phyloP scores from a whole-genome alignment of 2,888 invertebrate species.

The Agrotis segetum region DNA sequence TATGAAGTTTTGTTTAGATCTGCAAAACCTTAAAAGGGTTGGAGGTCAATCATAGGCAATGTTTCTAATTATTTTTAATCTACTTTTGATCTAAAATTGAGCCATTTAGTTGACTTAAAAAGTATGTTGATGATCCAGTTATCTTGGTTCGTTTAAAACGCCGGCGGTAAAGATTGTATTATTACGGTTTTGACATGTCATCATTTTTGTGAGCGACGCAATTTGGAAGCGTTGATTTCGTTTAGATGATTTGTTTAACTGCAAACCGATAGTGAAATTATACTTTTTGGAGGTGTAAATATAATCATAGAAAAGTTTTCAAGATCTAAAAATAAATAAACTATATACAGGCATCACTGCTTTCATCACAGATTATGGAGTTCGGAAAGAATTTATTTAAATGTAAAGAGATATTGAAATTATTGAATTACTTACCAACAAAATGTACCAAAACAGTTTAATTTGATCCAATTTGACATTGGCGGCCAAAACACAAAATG shows the following conservation, averaged over 20 bases:
- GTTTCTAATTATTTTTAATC: background rate
- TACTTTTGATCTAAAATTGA: background rate
- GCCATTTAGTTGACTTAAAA: background rate
- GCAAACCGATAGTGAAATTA: background rate
- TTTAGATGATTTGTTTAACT: background rate
- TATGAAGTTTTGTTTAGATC: background rate
- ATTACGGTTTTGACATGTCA: slow-evolving; percentile 7
- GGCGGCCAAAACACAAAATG: slow-evolving; percentile 70
- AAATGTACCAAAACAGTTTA: slow-evolving; percentile 49
- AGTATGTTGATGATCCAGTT: background rate
- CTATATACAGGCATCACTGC: slow-evolving; percentile 3
- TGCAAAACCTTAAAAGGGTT: background rate
- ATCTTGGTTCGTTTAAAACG: background rate
- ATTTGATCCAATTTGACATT: slow-evolving; percentile 76
- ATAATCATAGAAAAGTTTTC: slow-evolving; percentile 2
- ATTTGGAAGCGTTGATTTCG: background rate
- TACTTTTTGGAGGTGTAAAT: background rate
- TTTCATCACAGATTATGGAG: background rate
- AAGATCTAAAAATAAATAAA: slow-evolving; percentile 8
- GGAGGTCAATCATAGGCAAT: background rate
- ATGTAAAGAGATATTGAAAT: background rate
- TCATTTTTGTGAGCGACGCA: background rate
- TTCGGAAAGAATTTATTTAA: slow-evolving; percentile 1
- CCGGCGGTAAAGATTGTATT: slow-evolving; percentile 1
- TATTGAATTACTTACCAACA: slow-evolving; percentile 44